These are phyloP conservation scores for Mungos mungo DNA, from an alignment of 2,113 vertebrate genomes.

Conservation along the genomic window DNA sequence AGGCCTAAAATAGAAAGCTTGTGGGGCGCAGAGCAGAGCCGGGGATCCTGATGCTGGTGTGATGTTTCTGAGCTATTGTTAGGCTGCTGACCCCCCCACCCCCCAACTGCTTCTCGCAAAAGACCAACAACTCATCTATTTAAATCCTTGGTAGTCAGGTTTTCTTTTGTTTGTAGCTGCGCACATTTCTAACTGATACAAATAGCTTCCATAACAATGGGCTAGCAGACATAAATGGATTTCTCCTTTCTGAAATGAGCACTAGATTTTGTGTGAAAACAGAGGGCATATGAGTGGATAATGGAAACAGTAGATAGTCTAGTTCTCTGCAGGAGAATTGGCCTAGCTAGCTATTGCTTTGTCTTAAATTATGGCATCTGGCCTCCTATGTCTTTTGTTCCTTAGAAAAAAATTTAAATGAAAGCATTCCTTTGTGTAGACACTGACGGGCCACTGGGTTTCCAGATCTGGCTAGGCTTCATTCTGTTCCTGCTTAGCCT, in stretches of 20 bases:
- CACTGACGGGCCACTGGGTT: background rate
- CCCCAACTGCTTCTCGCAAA: background rate
- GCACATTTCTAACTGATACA: constrained; percentile 40
- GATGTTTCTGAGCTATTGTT: background rate
- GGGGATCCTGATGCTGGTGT: background rate
- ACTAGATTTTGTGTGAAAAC: constrained; percentile 50
- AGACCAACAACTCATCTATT: background rate
- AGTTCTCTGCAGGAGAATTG: constrained; percentile 27
- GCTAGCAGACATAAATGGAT: background rate
- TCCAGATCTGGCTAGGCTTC: background rate
- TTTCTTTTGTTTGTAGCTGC: constrained; percentile 26
- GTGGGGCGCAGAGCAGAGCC: background rate
- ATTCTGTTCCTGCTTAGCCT: background rate
- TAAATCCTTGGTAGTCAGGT: background rate
- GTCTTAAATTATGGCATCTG: constrained; percentile 55
- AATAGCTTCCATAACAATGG: background rate
- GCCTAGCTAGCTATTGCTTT: constrained; percentile 24
- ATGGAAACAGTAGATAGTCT: constrained; percentile 2
- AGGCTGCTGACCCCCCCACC: background rate
- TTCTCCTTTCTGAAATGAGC: constrained; percentile 41
- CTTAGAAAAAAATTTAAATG: constrained; percentile 48
- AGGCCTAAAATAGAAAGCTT: background rate
- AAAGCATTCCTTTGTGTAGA: constrained; percentile 26
- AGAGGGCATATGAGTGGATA: background rate
- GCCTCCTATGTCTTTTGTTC: constrained; percentile 38